These are phyloP conservation scores for Epistrophe grossulariae DNA, from an alignment of 2,888 invertebrate species.

Conservation along the genomic window DNA sequence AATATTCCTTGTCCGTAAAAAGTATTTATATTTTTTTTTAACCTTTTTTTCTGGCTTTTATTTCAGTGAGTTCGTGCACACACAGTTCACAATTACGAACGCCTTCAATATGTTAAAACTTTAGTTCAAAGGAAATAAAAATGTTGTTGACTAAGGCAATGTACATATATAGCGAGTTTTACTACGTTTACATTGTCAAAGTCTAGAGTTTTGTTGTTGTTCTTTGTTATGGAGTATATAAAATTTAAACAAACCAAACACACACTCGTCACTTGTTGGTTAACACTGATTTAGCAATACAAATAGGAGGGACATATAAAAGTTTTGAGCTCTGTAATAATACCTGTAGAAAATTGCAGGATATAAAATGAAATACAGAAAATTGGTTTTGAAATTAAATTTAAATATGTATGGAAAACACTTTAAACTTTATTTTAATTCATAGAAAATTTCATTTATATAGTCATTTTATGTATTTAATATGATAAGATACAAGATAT, in stretches of 20 bases:
- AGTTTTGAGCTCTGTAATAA: background rate
- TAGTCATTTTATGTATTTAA: no score
- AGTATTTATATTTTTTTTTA: background rate
- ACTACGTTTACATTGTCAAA: slow-evolving; percentile 10
- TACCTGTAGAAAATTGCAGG: background rate
- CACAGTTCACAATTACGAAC: slow-evolving; percentile 23
- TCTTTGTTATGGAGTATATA: background rate
- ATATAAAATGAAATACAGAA: background rate
- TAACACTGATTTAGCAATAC: slow-evolving; percentile 4
- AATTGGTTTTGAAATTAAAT: background rate
- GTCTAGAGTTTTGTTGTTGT: background rate
- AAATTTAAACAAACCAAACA: background rate
- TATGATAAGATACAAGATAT: no score
- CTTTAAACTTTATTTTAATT: no score
- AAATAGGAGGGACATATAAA: background rate
- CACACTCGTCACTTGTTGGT: slow-evolving; percentile 4
- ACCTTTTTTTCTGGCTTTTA: slow-evolving; percentile 7
- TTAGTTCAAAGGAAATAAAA: slow-evolving; percentile 36
- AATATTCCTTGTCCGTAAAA: slow-evolving; percentile 22
- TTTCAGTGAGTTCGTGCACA: slow-evolving; percentile 18
- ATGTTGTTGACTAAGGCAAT: slow-evolving; percentile 43
- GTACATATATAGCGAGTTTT: background rate
- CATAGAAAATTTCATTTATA: no score
- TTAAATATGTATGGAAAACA: no score
- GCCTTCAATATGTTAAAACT: slow-evolving; percentile 31